These are phyloP conservation scores for Drosophila longiperda DNA, from an alignment of 2,888 invertebrate genomes.

Conservation along the genomic window DNA sequence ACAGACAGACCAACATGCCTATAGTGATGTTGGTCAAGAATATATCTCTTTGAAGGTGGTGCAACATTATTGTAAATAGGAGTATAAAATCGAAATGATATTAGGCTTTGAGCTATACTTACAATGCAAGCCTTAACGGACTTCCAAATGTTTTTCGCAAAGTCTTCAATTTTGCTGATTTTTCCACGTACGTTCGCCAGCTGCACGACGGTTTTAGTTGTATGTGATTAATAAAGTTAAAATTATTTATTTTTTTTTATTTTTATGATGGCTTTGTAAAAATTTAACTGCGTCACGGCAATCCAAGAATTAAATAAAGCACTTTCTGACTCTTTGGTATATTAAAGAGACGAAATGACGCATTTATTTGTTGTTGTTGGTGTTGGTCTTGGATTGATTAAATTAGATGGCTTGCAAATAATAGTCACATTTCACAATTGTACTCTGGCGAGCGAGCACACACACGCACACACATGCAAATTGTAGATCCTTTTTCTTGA, in stretches of 20 bases:
- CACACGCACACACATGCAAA: slow-evolving; percentile 41
- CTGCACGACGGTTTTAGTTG: slow-evolving; percentile 61
- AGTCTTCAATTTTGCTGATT: slow-evolving; percentile 85
- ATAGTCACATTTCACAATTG: slow-evolving; percentile 60
- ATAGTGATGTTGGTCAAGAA: not conserved
- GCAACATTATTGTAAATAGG: not conserved
- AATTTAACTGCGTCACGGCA: too few species aligned
- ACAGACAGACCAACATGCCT: not conserved
- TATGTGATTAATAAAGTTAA: not conserved
- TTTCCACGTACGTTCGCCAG: slow-evolving; percentile 79
- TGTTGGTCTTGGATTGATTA: slow-evolving; percentile 3
- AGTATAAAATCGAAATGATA: not conserved
- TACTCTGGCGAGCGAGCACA: slow-evolving; percentile 34
- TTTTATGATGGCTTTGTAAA: not conserved
- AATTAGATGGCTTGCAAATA: slow-evolving; percentile 22
- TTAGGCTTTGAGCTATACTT: slow-evolving; percentile 64
- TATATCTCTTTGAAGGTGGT: not conserved
- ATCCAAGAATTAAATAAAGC: slow-evolving; percentile 25
- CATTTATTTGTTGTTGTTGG: slow-evolving; percentile 12
- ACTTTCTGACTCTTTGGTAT: slow-evolving; percentile 31
- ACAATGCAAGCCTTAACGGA: slow-evolving; percentile 86
- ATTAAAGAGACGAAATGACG: slow-evolving; percentile 3
- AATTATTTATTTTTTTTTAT: not conserved
- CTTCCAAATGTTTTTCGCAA: slow-evolving; percentile 85
- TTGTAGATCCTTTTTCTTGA: slow-evolving; percentile 21